Evolutionary conservation across 2,113 vertebrate genomes (phyloP).

Genomic region (Melanotaenia duboulayi): DNA sequence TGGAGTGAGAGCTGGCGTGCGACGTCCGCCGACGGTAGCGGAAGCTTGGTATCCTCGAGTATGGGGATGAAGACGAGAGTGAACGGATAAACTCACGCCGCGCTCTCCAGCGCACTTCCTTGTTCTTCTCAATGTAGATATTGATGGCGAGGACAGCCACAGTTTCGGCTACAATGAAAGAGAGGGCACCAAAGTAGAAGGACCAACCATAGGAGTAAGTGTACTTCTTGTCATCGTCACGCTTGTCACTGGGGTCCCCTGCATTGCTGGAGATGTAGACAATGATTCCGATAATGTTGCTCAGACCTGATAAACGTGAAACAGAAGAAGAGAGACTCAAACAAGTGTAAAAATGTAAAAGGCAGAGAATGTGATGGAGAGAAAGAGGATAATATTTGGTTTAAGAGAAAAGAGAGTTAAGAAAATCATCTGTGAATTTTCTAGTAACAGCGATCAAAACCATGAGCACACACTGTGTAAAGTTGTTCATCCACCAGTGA

Average conservation of each 20-base stretch:
- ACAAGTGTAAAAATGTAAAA: not conserved
- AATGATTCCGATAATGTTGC: slow-evolving; percentile 99
- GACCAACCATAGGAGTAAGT: slow-evolving; percentile 98
- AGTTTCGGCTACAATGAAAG: slow-evolving; percentile 96
- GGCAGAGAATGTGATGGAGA: not conserved
- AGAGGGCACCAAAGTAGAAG: slow-evolving; percentile 98
- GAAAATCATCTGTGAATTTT: not conserved
- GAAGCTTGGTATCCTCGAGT: slow-evolving; percentile 96
- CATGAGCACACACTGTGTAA: not conserved
- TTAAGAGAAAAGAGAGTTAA: not conserved
- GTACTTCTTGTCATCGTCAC: slow-evolving; percentile 96
- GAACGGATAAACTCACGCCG: slow-evolving; percentile 92
- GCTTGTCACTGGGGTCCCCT: slow-evolving; percentile 94
- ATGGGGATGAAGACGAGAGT: slow-evolving; percentile 92
- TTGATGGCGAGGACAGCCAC: slow-evolving; percentile 96
- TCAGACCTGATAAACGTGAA: slow-evolving; percentile 85
- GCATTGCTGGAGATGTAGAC: slow-evolving; percentile 99
- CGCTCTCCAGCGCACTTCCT: slow-evolving; percentile 91
- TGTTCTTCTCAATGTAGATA: slow-evolving; percentile 98
- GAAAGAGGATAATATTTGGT: not conserved
- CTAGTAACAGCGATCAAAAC: not conserved
- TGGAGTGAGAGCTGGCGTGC: slow-evolving; percentile 92
- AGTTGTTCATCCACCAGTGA: slow-evolving; percentile 4
- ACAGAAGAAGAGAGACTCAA: slow-evolving; percentile 9
- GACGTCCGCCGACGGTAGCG: slow-evolving; percentile 92